Percentiles rank a stretch among this genome's conserved stretches.
phyloP scores from a whole-genome alignment of 2,888 invertebrate genomes.

The Caenorhabditis doughertyi region DNA sequence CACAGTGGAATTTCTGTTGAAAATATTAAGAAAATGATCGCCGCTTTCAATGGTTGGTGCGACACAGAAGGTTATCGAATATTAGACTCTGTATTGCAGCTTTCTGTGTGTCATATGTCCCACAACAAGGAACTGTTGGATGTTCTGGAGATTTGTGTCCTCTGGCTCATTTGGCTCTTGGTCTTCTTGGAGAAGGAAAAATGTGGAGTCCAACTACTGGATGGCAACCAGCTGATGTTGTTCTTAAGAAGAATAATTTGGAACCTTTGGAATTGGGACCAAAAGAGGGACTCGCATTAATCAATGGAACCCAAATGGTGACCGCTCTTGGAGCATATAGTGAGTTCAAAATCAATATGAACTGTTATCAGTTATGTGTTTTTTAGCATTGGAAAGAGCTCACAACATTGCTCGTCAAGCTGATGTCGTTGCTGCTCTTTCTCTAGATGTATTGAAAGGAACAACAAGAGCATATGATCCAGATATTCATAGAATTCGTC shows the following conservation, averaged over 20 bases:
- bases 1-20: constrained; percentile 87
- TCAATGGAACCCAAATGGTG: constrained; percentile 88
- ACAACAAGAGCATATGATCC: constrained; percentile 87
- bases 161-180: constrained; percentile 87
- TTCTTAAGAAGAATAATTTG: constrained; percentile 85
- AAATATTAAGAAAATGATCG: constrained; percentile 86
- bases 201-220: constrained; percentile 77
- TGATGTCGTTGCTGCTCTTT: constrained; percentile 87
- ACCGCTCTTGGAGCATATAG: constrained; percentile 87
- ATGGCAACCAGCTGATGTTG: constrained; percentile 80
- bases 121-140: constrained; percentile 88
- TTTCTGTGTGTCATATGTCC: constrained; percentile 87
- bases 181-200: constrained; percentile 87
- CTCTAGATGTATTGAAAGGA: constrained; percentile 87
- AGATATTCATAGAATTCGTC: constrained; percentile 86
- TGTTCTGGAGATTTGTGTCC: constrained; percentile 88
- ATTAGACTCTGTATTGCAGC: constrained; percentile 83
- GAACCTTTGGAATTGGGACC: constrained; percentile 86
- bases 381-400: constrained; percentile 86
- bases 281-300: constrained; percentile 87
- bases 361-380: not conserved
- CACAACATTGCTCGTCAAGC: constrained; percentile 86
- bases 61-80: not conserved
- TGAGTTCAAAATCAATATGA: constrained; percentile 69
- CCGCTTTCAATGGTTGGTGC: constrained; percentile 87